phyloP scores from a whole-genome alignment of 2,888 invertebrate genomes.

The Lottia scabra region DNA sequence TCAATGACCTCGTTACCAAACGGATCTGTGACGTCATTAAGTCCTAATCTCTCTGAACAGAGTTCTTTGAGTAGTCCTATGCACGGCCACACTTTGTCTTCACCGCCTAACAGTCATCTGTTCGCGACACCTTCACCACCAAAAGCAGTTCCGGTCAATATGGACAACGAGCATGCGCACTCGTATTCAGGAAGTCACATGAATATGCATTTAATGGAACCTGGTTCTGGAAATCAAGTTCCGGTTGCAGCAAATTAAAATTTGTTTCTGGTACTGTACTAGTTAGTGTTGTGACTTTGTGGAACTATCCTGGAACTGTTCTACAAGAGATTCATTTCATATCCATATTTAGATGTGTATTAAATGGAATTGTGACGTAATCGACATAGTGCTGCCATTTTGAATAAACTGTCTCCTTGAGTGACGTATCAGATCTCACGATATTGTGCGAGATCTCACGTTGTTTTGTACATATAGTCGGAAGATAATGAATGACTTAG shows the following conservation, averaged over 20 bases:
- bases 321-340: too few species aligned
- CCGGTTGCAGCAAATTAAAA: not conserved
- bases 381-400: too few species aligned
- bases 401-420: too few species aligned
- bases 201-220: not conserved
- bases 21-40: constrained; percentile 22
- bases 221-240: not conserved
- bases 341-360: too few species aligned
- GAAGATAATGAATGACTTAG: too few species aligned
- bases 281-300: too few species aligned
- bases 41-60: constrained; percentile 19
- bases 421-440: too few species aligned
- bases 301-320: too few species aligned
- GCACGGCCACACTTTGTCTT: constrained; percentile 10
- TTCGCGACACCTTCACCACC: constrained; percentile 44
- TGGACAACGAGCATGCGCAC: constrained; percentile 24
- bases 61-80: constrained; percentile 5
- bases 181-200: not conserved
- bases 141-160: constrained; percentile 49
- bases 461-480: too few species aligned
- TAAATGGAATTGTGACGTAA: too few species aligned
- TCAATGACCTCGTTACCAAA: constrained; percentile 8
- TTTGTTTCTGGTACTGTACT: too few species aligned
- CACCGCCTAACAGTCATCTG: constrained; percentile 15
- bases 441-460: too few species aligned